Percentiles rank a stretch among this genome's conserved stretches.
Evolutionary conservation across 2,797 vertebrate species (phyloP).

Genomic region (Numenius phaeopus): DNA sequence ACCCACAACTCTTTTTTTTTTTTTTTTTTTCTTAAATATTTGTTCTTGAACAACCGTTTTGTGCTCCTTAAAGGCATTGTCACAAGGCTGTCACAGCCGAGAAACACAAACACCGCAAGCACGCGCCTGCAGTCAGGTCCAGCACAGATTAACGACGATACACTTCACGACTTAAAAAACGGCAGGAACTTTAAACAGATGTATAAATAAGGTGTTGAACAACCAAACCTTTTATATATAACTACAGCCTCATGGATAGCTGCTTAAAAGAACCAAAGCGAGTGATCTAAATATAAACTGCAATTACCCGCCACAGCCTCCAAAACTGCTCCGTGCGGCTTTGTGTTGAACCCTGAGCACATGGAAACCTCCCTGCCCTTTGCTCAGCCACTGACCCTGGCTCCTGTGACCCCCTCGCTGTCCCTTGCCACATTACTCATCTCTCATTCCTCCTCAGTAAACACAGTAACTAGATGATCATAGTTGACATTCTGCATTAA

Average conservation of each 20-base stretch:
- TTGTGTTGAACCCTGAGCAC: background rate
- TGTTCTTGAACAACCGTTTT: background rate
- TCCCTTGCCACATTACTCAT: background rate
- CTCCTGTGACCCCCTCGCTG: background rate
- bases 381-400: background rate
- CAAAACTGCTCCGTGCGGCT: background rate
- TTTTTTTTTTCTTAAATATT: background rate
- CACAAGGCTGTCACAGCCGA: background rate
- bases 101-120: background rate
- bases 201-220: background rate
- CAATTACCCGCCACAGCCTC: background rate
- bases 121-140: background rate
- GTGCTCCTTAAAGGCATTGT: background rate
- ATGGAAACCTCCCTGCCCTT: background rate
- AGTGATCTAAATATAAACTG: background rate
- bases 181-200: background rate
- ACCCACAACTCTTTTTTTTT: background rate
- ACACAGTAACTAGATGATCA: slow-evolving; percentile 1
- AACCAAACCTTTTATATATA: background rate
- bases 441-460: background rate
- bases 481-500: background rate
- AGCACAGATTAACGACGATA: background rate
- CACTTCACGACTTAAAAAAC: background rate
- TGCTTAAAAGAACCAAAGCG: background rate
- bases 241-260: background rate